Evolutionary conservation across 2,797 vertebrate species (phyloP).

Genomic region (Hippocampus kuda): DNA sequence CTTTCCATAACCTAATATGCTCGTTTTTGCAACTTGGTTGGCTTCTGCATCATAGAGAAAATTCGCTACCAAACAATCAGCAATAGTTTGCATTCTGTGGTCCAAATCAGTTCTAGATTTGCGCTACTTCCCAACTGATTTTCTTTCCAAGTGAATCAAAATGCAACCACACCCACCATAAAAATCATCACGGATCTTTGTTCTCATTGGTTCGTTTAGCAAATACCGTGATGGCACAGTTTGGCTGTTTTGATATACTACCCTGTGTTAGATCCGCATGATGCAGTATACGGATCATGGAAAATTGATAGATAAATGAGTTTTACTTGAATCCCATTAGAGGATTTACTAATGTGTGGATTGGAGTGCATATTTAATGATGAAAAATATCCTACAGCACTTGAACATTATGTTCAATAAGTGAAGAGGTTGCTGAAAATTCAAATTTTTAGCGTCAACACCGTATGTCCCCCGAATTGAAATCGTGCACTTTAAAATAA

Average conservation of each 20-base stretch:
- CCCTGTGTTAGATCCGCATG: not conserved
- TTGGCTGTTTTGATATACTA: not conserved
- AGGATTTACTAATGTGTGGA: slow-evolving; percentile 16
- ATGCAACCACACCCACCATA: too few relatives aligned
- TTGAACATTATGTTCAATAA: slow-evolving; percentile 10
- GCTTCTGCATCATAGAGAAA: too few relatives aligned
- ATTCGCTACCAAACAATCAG: too few relatives aligned
- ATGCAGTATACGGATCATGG: not conserved
- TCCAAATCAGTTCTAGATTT: too few relatives aligned
- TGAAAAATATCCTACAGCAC: slow-evolving; percentile 9
- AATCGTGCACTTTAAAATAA: not conserved
- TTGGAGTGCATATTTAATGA: slow-evolving; percentile 17
- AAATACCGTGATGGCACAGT: not conserved
- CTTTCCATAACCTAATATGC: too few relatives aligned
- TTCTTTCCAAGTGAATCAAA: too few relatives aligned
- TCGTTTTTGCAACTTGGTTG: too few relatives aligned
- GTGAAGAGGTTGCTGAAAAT: slow-evolving; percentile 4
- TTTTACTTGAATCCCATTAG: slow-evolving; percentile 2
- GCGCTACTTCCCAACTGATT: too few relatives aligned
- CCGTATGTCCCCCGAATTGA: not conserved
- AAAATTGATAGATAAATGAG: not conserved
- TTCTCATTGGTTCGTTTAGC: too few relatives aligned
- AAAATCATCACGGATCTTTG: too few relatives aligned
- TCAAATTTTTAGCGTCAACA: not conserved
- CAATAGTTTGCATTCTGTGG: too few relatives aligned